Evolutionary conservation across 2,113 vertebrate species (phyloP).

Genomic region (Psettodes erumei): DNA sequence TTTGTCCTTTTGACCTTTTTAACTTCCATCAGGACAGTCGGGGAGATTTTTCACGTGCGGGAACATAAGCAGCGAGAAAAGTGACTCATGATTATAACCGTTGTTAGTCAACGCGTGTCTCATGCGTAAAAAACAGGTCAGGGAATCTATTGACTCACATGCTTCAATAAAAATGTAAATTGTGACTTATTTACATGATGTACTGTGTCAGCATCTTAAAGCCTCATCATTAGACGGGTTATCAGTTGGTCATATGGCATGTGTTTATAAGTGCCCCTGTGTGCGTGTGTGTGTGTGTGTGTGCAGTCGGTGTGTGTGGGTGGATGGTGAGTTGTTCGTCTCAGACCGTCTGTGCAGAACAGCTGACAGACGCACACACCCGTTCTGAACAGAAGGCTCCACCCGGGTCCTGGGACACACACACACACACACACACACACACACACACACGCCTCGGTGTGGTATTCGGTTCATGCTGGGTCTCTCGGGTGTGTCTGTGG

Average conservation of each 20-base stretch:
- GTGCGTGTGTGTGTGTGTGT: conserved; percentile 48
- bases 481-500: conserved; percentile 71
- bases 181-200: conserved; percentile 54
- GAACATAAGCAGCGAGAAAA: too few relatives aligned
- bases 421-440: conserved; percentile 25
- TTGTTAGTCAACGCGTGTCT: conserved; percentile 35
- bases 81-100: conserved; percentile 20
- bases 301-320: conserved; percentile 57
- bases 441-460: conserved; percentile 36
- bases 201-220: conserved; percentile 33
- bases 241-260: conserved; percentile 48
- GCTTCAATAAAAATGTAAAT: conserved; percentile 1
- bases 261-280: conserved; percentile 43
- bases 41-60: not conserved
- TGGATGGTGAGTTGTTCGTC: conserved; percentile 66
- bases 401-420: conserved; percentile 55
- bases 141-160: conserved; percentile 31
- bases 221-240: conserved; percentile 29
- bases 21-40: not conserved
- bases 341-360: conserved; percentile 77
- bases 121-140: conserved; percentile 60
- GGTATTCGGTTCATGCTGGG: conserved; percentile 66
- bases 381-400: conserved; percentile 71
- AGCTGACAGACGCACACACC: conserved; percentile 73
- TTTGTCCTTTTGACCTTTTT: conserved; percentile 12